Percentiles rank a stretch among this genome's conserved stretches.
These are phyloP conservation scores for Prinia subflava DNA, from an alignment of 2,113 vertebrate species.

Conservation along the genomic window DNA sequence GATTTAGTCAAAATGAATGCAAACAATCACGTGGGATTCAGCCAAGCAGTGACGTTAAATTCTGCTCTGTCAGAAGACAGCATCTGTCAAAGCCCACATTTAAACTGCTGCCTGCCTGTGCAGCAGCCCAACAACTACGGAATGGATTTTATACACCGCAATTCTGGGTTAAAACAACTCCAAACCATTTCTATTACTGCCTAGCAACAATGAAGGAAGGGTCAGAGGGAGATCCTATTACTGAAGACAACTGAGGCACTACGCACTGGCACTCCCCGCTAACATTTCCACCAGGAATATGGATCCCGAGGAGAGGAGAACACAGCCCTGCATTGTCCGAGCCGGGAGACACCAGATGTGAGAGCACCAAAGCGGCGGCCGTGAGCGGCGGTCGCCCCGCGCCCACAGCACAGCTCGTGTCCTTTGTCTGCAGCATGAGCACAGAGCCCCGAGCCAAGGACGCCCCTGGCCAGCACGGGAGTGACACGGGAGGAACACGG, in stretches of 20 bases:
- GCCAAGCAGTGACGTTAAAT: conserved; percentile 83
- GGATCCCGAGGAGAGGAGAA: conserved; percentile 73
- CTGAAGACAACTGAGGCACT: conserved; percentile 45
- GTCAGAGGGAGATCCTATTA: conserved; percentile 61
- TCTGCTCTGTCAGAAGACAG: conserved; percentile 85
- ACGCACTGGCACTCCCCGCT: conserved; percentile 45
- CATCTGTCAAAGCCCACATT: conserved; percentile 86
- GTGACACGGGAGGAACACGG: not conserved
- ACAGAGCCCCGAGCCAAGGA: conserved; percentile 40
- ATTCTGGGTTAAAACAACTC: conserved; percentile 53
- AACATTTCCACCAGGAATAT: conserved; percentile 66
- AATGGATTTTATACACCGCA: conserved; percentile 67
- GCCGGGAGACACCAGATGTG: conserved; percentile 64
- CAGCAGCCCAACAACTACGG: conserved; percentile 72
- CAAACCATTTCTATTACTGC: conserved; percentile 68
- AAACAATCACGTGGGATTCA: conserved; percentile 82
- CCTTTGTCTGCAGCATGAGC: conserved; percentile 62
- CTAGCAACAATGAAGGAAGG: conserved; percentile 74
- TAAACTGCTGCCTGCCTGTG: conserved; percentile 80
- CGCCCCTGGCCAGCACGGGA: conserved; percentile 40
- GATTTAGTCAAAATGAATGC: conserved; percentile 79
- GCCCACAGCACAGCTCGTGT: not conserved
- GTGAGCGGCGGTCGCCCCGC: conserved; percentile 20
- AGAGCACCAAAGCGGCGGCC: conserved; percentile 56
- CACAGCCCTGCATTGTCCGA: conserved; percentile 74